Percentiles rank a stretch among this genome's conserved stretches.
phyloP scores from a whole-genome alignment of 2,113 vertebrate species.

The Felis catus region F.catus_Fca126_mat1.0 CM031415.1:164416001-164416500 shows the following conservation, averaged over 20 bases:
- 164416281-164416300: not conserved
- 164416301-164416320: not conserved
- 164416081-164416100: not conserved
- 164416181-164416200: not conserved
- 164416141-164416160: not conserved
- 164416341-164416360: conserved; percentile 49
- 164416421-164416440: not conserved
- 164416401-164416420: not conserved
- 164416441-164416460: not conserved
- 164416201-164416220: not conserved
- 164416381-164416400: not conserved
- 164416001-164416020: not conserved
- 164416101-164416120: not conserved
- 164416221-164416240: not conserved
- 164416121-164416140: conserved; percentile 16
- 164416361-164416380: not conserved
- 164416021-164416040: not conserved
- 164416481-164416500: not conserved
- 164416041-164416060: not conserved
- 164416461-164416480: not conserved
- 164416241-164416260: not conserved
- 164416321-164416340: conserved; percentile 4
- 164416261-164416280: not conserved
- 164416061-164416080: not conserved
- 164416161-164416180: conserved; percentile 12